A percentile compares a stretch with the other conserved stretches of the same genome.
Evolutionary conservation across 2,113 vertebrate species (phyloP).

Genomic region (Synchiropus splendidus): DNA sequence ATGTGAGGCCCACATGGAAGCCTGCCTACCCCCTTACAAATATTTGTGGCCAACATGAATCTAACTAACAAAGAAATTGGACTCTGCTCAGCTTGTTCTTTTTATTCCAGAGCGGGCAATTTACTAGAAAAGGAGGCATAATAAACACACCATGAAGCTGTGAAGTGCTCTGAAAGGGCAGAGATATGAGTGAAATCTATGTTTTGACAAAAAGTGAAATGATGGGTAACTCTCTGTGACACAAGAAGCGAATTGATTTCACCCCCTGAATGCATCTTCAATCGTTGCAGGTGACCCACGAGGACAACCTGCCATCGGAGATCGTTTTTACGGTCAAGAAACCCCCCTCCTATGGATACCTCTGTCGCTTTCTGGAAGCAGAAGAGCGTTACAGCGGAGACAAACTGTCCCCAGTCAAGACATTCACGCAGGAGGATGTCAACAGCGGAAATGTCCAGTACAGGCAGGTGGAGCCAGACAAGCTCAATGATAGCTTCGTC

Average conservation of each 20-base stretch:
- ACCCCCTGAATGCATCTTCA: no score
- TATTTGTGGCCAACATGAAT: no score
- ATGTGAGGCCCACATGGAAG: no score
- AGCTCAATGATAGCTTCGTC: slow-evolving; percentile 64
- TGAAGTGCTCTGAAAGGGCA: no score
- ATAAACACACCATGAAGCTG: no score
- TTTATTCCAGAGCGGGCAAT: no score
- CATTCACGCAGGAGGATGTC: slow-evolving; percentile 76
- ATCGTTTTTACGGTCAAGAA: slow-evolving; percentile 68
- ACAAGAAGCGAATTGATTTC: background rate
- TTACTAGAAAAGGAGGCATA: no score
- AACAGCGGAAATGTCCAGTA: slow-evolving; percentile 76
- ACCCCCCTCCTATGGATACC: slow-evolving; percentile 67
- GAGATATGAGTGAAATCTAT: no score
- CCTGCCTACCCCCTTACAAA: no score
- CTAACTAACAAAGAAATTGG: no score
- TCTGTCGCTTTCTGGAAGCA: slow-evolving; percentile 59
- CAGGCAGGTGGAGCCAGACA: slow-evolving; percentile 64
- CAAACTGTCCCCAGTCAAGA: slow-evolving; percentile 58
- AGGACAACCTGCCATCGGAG: slow-evolving; percentile 74
- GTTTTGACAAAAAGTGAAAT: no score
- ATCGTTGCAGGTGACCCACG: slow-evolving; percentile 68
- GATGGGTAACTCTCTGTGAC: slow-evolving; percentile 1
- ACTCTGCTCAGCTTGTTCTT: no score
- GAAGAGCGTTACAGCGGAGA: slow-evolving; percentile 55